Evolutionary conservation across 2,797 vertebrate genomes (phyloP).

Genomic region (Scleropages formosus): DNA sequence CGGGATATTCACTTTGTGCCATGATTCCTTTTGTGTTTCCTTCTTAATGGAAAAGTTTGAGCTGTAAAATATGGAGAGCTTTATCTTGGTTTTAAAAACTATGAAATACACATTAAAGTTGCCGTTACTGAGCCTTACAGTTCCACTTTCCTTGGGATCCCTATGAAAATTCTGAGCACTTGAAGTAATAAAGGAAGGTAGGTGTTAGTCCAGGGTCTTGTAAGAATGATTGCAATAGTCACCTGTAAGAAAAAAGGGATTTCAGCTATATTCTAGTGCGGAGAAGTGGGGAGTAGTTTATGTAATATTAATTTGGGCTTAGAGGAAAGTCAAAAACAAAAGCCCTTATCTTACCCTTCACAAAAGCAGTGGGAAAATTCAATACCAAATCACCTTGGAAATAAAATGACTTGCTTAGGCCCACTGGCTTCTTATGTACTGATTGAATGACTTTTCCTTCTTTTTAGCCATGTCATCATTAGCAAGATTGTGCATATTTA

Average conservation of each 20-base stretch:
- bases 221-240: conserved; percentile 26
- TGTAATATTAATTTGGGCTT: conserved; percentile 1
- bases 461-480: no score
- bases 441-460: no score
- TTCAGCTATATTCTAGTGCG: conserved; percentile 41
- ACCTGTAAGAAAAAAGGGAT: conserved; percentile 27
- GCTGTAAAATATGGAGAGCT: conserved; percentile 17
- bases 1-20: conserved; percentile 10
- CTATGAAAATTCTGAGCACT: conserved; percentile 13
- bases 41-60: conserved; percentile 19
- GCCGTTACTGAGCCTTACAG: background rate
- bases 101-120: conserved; percentile 30
- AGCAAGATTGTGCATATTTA: no score
- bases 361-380: background rate
- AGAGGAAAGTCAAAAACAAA: conserved; percentile 1
- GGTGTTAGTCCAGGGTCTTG: conserved; percentile 20
- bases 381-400: background rate
- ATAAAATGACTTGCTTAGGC: no score
- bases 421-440: no score
- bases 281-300: conserved; percentile 32
- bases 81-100: conserved; percentile 14
- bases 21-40: conserved; percentile 19
- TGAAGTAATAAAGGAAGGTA: conserved; percentile 15
- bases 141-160: background rate
- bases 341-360: background rate